These are phyloP conservation scores for Procambarus clarkii DNA, from an alignment of 1,140 invertebrate genomes.

Conservation along the genomic window DNA sequence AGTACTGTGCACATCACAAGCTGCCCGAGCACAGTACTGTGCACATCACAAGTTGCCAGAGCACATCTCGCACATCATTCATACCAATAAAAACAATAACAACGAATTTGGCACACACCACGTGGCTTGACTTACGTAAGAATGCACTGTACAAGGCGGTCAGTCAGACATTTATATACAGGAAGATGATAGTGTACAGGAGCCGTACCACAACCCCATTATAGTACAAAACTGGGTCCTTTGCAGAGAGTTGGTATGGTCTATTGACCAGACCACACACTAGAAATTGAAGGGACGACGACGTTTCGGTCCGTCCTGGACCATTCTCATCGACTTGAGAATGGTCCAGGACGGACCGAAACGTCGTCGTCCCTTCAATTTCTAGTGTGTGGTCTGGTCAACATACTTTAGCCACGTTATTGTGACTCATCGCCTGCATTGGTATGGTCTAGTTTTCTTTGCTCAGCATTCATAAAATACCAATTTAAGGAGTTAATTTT, in stretches of 20 bases:
- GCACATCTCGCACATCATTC: constrained; percentile 3
- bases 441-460: no score
- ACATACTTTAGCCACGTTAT: no score
- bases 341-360: no score
- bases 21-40: no score
- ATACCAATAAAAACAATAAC: constrained; percentile 51
- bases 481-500: neutral
- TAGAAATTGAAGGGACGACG: no score
- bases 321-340: no score
- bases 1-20: no score
- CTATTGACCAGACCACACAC: neutral
- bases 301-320: no score
- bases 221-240: constrained; percentile 49
- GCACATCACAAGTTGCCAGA: neutral
- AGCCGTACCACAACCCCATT: constrained; percentile 38
- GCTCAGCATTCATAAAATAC: no score
- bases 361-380: no score
- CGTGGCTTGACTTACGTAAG: constrained; percentile 59
- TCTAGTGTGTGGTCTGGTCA: no score
- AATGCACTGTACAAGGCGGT: constrained; percentile 56
- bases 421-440: no score
- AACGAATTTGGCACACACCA: constrained; percentile 61
- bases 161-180: constrained; percentile 60
- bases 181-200: constrained; percentile 56
- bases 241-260: constrained; percentile 22